Conservation (phyloP, 2,113 vertebrate species). For the Solea senegalensis region DNA sequence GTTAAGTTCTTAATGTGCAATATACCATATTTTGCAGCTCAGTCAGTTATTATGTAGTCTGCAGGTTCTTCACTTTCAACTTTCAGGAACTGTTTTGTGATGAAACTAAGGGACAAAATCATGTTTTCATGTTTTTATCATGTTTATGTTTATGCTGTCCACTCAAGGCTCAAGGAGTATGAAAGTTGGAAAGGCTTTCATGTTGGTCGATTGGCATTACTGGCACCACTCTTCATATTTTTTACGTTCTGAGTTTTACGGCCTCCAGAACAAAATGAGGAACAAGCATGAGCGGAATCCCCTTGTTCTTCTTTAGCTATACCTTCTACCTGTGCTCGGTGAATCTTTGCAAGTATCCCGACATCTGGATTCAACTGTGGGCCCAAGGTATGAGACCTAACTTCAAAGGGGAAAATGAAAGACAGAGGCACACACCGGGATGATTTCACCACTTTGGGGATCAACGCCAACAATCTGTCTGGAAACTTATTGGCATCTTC, state of each 20-base stretch:
- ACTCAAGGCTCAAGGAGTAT: neutral
- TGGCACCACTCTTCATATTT: neutral
- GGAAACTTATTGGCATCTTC: conserved; percentile 48
- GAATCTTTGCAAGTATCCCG: conserved; percentile 50
- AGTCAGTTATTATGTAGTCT: neutral
- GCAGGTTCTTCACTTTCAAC: neutral
- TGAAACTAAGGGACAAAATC: neutral
- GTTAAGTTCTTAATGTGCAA: too few species aligned
- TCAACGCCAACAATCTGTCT: conserved; percentile 65
- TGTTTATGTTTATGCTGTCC: conserved; percentile 3
- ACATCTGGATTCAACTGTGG: conserved; percentile 75
- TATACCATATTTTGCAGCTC: too few species aligned
- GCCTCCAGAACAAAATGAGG: neutral
- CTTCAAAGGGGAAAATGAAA: conserved; percentile 67
- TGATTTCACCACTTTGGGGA: conserved; percentile 51
- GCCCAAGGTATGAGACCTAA: conserved; percentile 57
- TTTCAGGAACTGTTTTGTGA: neutral
- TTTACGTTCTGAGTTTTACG: conserved; percentile 7
- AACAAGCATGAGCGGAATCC: neutral
- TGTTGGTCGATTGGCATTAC: conserved; percentile 6
- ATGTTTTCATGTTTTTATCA: neutral
- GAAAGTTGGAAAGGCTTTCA: neutral
- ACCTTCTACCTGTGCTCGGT: conserved; percentile 28
- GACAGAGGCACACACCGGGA: conserved; percentile 32
- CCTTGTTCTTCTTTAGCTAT: neutral